A percentile compares a stretch with the other conserved stretches of the same genome.
Evolutionary conservation across 2,797 vertebrate genomes (phyloP).

Genomic region (Acropternis orthonyx): DNA sequence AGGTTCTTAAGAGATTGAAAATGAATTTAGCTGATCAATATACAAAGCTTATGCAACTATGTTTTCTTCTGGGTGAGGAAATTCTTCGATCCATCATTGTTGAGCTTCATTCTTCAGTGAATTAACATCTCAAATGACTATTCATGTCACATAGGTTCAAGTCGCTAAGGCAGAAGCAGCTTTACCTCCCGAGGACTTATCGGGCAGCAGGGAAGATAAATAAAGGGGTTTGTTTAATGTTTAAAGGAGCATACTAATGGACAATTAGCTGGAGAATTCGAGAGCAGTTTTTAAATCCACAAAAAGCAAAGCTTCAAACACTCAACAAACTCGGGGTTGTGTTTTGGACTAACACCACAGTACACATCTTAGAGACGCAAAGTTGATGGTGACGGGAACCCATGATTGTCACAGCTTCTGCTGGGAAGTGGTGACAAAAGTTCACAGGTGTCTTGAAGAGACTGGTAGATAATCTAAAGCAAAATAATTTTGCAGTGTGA

Average conservation of each 20-base stretch:
- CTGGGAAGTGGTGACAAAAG: background rate
- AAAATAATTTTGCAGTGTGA: background rate
- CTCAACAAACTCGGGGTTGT: background rate
- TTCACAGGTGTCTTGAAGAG: background rate
- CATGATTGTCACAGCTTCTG: background rate
- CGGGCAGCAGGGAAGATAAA: conserved; percentile 1
- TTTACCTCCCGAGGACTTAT: conserved; percentile 11
- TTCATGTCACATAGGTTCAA: conserved; percentile 49
- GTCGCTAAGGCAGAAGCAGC: conserved; percentile 24
- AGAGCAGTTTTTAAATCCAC: conserved; percentile 28
- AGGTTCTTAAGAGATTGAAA: background rate
- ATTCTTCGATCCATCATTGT: conserved; percentile 41
- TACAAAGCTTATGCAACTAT: background rate
- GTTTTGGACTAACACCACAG: background rate
- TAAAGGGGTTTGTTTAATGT: conserved; percentile 50
- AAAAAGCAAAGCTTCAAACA: background rate
- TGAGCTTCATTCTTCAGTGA: conserved; percentile 49
- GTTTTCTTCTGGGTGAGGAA: conserved; percentile 9
- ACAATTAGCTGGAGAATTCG: conserved; percentile 24
- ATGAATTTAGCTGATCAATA: background rate
- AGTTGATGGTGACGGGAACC: background rate
- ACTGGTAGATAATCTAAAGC: background rate
- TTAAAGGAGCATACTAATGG: conserved; percentile 42
- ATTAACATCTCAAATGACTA: conserved; percentile 64
- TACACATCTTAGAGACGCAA: background rate